A percentile compares a stretch with the other conserved stretches of the same genome.
These are phyloP conservation scores for Meteorus sp. DNA, from an alignment of 1,140 invertebrate species.

Conservation along the genomic window DNA sequence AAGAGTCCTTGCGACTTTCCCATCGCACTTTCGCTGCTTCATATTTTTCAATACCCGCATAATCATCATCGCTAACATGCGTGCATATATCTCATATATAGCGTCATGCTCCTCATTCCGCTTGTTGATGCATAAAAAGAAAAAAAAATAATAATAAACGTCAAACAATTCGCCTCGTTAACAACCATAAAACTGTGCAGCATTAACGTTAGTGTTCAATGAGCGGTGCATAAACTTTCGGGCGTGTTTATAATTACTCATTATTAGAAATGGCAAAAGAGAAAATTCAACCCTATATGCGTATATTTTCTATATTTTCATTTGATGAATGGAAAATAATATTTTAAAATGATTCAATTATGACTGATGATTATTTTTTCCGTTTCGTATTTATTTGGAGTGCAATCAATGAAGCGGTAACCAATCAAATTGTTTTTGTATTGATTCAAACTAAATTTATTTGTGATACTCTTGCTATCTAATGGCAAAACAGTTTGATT, in stretches of 20 bases:
- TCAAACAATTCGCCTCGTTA: not conserved
- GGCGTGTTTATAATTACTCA: not conserved
- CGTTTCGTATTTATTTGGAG: too few relatives aligned
- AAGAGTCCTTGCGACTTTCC: constrained; percentile 14
- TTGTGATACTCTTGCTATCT: not conserved
- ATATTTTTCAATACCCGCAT: constrained; percentile 20
- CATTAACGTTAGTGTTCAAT: not conserved
- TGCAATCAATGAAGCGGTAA: too few relatives aligned
- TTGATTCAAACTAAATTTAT: not conserved
- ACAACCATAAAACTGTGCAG: constrained; percentile 7
- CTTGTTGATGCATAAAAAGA: constrained; percentile 21
- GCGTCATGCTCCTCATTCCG: not conserved
- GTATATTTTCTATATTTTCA: too few relatives aligned
- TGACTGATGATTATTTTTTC: not conserved
- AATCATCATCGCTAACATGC: constrained; percentile 12
- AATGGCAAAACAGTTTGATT: not conserved
- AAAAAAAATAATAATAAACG: too few relatives aligned
- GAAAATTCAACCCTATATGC: not conserved
- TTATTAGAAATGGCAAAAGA: not conserved
- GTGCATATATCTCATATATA: not conserved
- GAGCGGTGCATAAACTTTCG: not conserved
- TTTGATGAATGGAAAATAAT: too few relatives aligned
- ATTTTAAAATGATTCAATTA: not conserved
- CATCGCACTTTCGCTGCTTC: constrained; percentile 19
- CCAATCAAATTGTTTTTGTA: too few relatives aligned